Evolutionary conservation across 2,113 vertebrate genomes (phyloP).

Genomic region (Stegostoma tigrinum): DNA sequence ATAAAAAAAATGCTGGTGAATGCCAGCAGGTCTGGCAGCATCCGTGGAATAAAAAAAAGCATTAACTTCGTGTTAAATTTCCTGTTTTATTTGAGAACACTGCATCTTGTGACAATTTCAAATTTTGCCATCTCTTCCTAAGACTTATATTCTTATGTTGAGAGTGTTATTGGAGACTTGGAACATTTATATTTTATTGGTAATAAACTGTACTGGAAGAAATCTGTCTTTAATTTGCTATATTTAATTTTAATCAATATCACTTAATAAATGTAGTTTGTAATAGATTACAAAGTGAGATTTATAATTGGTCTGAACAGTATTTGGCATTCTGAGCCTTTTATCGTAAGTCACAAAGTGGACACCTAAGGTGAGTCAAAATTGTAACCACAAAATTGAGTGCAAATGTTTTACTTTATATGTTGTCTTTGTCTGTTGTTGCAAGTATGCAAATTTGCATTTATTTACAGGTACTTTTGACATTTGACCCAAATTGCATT

Average conservation of each 20-base stretch:
- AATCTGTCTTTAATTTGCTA: not conserved
- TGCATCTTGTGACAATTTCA: not conserved
- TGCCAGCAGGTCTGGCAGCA: too few relatives aligned
- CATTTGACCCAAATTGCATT: too few relatives aligned
- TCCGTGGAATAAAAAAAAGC: too few relatives aligned
- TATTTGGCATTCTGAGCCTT: not conserved
- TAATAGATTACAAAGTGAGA: too few relatives aligned
- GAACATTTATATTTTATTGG: not conserved
- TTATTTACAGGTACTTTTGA: too few relatives aligned
- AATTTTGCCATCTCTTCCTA: not conserved
- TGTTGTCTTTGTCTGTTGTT: too few relatives aligned
- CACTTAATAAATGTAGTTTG: not conserved
- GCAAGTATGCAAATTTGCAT: too few relatives aligned
- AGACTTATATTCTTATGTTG: not conserved
- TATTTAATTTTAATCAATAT: not conserved
- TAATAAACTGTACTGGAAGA: not conserved
- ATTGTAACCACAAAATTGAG: not conserved
- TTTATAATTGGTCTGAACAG: too few relatives aligned
- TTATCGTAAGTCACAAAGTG: not conserved
- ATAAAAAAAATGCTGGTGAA: too few relatives aligned
- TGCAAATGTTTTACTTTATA: too few relatives aligned
- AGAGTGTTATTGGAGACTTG: not conserved
- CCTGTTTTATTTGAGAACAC: too few relatives aligned
- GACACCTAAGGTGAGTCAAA: not conserved
- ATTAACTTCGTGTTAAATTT: too few relatives aligned